Evolutionary conservation across 2,888 invertebrate genomes (phyloP), one percentile per base, ranked within the genome.

Genomic region (Vesta saturnalis): DNA sequence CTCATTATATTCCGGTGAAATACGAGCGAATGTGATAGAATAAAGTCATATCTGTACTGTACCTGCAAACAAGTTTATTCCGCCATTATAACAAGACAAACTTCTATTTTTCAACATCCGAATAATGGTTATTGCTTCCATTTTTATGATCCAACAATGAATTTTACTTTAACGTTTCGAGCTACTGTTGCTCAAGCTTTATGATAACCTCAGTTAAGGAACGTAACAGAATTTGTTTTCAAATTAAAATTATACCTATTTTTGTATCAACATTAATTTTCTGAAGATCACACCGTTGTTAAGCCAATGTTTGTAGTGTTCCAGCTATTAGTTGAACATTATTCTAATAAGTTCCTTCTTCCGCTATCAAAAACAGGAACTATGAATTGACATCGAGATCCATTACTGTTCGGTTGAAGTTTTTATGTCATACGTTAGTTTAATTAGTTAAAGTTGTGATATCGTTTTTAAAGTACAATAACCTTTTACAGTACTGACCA

Each of bases 1-100:
- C 80, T 80, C 78, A 79, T 80, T 80, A 80, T 79, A 77, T 74
- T 74, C 76, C 72, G 74, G 77, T 80, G 80, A 80, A 80, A 80
- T 80, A 80, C 79, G 80, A 79, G 76, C 77, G 78, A 77, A 79
- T 79, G 79, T 77, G 77, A 78, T 78, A 77, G 76, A 78, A 76
- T 77, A 77, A 72, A 76, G 74, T 75, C 74, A 75, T 76, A 71
- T 72, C 69, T 71, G 39, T 39, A 39, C 39, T 39, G 65, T 70
- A 65, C 61, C 64, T 63, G 70, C 67, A 57, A 67, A 70, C 68
- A 63, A 67, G 71, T 71, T 71, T 69, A 67, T 70, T 67, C 58
- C 6, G 49, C 35, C 58, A 47, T 62, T 63, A 49, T 63, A 61
- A 54, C 22, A 35, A 55, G 54, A 59, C 39, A 14, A 54, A 60